Base-by-base conservation (phyloP, 2,113 vertebrate species). In the Ploceus nigricollis region DNA sequence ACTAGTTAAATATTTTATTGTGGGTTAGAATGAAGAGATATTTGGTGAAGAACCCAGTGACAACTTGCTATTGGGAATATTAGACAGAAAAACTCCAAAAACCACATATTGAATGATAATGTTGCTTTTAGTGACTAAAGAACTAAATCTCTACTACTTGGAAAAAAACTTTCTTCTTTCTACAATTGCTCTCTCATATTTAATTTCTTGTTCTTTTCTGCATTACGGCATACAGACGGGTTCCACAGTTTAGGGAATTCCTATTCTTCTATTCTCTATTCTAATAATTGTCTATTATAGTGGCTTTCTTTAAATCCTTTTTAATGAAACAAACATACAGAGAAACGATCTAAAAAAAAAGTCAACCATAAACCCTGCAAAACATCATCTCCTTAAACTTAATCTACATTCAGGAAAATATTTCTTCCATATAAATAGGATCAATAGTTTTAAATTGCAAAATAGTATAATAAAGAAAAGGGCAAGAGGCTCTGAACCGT, bases 251-350 rank as follows among this genome's bases (percentile, higher is more conserved):
- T 60, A 91, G 66, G 9, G 25, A 48, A 66, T 83, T 81, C n/a
- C n/a, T n/a, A n/a, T n/a, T n/a, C n/a, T n/a, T n/a, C n/a, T n/a
- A n/a, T n/a, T n/a, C n/a, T n/a, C n/a, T n/a, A n/a, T n/a, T n/a
- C n/a, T n/a, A n/a, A n/a, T n/a, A 80, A 61, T 78, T 89, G 30
- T 12, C 72, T 82, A 22, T 64, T 69, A 65, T 68, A 75, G 54
- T 86, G 75, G 65, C 87, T 88, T 95, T 89, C 75, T 81, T n/a
- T 40, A 90, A 97, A 96, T 87, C 19, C 25, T 86, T 95, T 96
- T 90, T 64, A 92, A 48, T 69, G 22, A 89, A 66, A 48, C 16
- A 61, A 77, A 17, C 18, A 48, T 25, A n/a, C 3, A 40, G 57
- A 66, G 16, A 80, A 92, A 5, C 2, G 66, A 61, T 54, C 16